phyloP scores from a whole-genome alignment of 2,888 invertebrate species.

The Apodemia zela region DNA sequence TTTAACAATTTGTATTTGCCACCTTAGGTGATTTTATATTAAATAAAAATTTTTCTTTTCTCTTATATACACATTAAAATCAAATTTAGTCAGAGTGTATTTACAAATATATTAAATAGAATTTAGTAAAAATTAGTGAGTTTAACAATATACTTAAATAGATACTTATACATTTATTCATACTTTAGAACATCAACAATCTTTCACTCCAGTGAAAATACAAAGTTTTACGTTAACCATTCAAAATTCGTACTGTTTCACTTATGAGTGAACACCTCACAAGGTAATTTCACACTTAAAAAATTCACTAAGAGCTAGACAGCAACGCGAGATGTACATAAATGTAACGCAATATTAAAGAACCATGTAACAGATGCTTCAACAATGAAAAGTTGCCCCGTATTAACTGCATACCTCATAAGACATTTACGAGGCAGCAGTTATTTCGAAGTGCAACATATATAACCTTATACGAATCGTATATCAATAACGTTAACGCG shows the following conservation, averaged over 20 bases:
- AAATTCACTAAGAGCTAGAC: slow-evolving; percentile 42
- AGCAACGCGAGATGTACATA: slow-evolving; percentile 43
- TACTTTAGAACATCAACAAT: slow-evolving; percentile 77
- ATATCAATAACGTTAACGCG: slow-evolving; percentile 69
- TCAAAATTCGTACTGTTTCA: slow-evolving; percentile 55
- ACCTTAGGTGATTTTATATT: slow-evolving; percentile 76
- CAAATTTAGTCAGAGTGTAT: slow-evolving; percentile 79
- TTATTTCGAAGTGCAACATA: slow-evolving; percentile 26
- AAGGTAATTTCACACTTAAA: slow-evolving; percentile 40
- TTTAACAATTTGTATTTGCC: slow-evolving; percentile 78
- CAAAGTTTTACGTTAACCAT: slow-evolving; percentile 54
- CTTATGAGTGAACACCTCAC: slow-evolving; percentile 53
- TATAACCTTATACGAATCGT: slow-evolving; percentile 59
- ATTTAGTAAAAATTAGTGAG: slow-evolving; percentile 81
- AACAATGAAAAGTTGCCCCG: slow-evolving; percentile 43
- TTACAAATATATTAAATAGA: slow-evolving; percentile 81
- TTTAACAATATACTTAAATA: slow-evolving; percentile 72
- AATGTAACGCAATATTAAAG: slow-evolving; percentile 40
- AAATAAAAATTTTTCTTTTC: slow-evolving; percentile 73
- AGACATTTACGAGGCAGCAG: slow-evolving; percentile 10
- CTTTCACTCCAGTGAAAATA: slow-evolving; percentile 70
- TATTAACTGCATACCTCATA: not conserved
- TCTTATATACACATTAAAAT: slow-evolving; percentile 80
- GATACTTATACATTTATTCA: slow-evolving; percentile 41
- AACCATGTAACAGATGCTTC: slow-evolving; percentile 42